Base-by-base conservation (phyloP, 2,888 invertebrate species). In the Hydrotaea diabolus region DNA sequence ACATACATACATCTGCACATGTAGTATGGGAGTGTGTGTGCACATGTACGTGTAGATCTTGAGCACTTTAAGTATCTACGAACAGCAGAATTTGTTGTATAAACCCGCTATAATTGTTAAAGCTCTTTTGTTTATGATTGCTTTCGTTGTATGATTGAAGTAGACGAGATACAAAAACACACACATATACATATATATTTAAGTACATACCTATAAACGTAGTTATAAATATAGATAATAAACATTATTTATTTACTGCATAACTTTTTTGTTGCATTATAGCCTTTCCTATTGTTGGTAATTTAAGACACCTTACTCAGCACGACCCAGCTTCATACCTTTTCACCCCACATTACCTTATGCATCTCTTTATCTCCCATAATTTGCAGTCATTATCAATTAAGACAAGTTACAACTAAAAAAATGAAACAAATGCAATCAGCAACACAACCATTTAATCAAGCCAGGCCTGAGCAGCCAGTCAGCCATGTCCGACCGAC, bases 41-140 rank as follows among this genome's bases (percentile, higher is more conserved):
- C n/a, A n/a, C n/a, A 11, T 49, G 49, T 55, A 55, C 13, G 53
- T 36, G 31, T 62, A n/a, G 2, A 9, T 31, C 49, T 17, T 62
- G 62, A 31, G n/a, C 17, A 62, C n/a, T 62, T 59, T 59, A 59
- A 26, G 23, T 23, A 59, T 15, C 21, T 23, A 59, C 15, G 26
- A 13, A 59, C 59, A 31, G 31, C 31, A 31, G 31, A 31, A 49
- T 49, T 62, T 15, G 31, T 31, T n/a, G 31, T 62, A 36, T 62
- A 62, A 62, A 62, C 62, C 62, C 62, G 62, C 62, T 62, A 62
- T 62, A 62, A 62, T 62, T 62, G 62, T 62, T 62, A 31, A 62
- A 31, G 62, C 31, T n/a, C n/a, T 69, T 69, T 69, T 39, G 69
- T 69, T 69, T 69, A 69, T 69, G 69, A 69, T 46, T 69, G 69